Conservation (phyloP, 1,140 invertebrate species). For the Ptiloglossa arizonensis region DNA sequence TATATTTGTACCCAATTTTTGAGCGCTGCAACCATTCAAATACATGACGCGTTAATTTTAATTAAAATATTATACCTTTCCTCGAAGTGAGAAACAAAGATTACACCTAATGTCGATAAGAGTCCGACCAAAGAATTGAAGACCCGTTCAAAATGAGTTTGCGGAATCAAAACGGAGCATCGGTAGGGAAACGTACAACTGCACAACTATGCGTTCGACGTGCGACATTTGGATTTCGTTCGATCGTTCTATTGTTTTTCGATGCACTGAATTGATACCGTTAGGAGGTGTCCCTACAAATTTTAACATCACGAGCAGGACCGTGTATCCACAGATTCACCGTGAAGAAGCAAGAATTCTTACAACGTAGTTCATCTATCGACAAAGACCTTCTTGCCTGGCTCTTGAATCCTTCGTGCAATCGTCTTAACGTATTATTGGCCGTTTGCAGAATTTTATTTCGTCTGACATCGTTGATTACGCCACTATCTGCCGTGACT, state of each 20-base stretch:
- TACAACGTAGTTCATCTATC: not conserved
- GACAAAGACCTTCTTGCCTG: not conserved
- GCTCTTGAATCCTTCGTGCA: not conserved
- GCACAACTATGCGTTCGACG: slow-evolving; percentile 1
- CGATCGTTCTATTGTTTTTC: not conserved
- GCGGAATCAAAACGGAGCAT: not conserved
- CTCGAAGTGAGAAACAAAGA: not conserved
- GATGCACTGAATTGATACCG: not conserved
- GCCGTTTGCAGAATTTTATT: not conserved
- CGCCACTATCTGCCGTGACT: slow-evolving; percentile 17
- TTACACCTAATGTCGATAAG: not conserved
- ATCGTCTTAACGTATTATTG: not conserved
- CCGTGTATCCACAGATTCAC: not conserved
- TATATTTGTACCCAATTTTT: not conserved
- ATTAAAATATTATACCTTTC: not conserved
- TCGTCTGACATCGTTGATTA: slow-evolving; percentile 11
- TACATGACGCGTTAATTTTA: not conserved
- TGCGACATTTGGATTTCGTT: not conserved
- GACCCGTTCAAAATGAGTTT: not conserved
- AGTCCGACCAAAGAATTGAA: not conserved
- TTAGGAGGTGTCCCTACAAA: too few relatives aligned
- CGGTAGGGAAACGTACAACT: not conserved
- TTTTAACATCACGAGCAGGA: not conserved
- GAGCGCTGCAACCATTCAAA: not conserved
- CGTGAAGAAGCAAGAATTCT: not conserved